These are phyloP conservation scores for Trissoscelio sp. DNA, from an alignment of 2,888 invertebrate species.

Conservation along the genomic window DNA sequence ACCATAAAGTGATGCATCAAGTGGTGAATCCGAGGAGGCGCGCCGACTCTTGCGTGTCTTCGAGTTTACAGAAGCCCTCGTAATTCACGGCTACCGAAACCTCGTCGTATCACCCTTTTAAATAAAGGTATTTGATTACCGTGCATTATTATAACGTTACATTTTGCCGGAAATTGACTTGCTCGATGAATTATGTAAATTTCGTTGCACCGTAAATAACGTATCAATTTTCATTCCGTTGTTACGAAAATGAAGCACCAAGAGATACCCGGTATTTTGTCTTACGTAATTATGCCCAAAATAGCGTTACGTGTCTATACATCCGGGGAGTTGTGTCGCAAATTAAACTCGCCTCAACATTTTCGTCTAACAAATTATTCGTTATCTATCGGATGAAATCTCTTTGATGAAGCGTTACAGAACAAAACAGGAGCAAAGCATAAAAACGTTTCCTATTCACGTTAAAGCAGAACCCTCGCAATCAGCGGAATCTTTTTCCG, in stretches of 20 bases:
- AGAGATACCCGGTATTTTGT: slow-evolving; percentile 8
- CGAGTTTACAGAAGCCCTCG: slow-evolving; percentile 54
- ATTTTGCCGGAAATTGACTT: slow-evolving; percentile 56
- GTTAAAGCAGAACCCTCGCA: neutral
- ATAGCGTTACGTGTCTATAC: neutral
- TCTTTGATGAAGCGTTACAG: neutral
- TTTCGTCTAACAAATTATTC: neutral
- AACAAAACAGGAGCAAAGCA: neutral
- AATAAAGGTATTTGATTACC: slow-evolving; percentile 54
- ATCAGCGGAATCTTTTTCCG: neutral
- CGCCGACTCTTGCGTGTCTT: slow-evolving; percentile 40
- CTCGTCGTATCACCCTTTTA: slow-evolving; percentile 61
- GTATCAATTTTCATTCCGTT: slow-evolving; percentile 40
- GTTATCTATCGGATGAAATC: neutral
- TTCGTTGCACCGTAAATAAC: slow-evolving; percentile 22
- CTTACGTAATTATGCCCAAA: slow-evolving; percentile 1
- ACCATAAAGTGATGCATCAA: slow-evolving; percentile 44
- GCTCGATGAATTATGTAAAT: slow-evolving; percentile 38
- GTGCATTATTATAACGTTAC: slow-evolving; percentile 32
- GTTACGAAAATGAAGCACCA: slow-evolving; percentile 26
- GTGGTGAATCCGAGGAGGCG: slow-evolving; percentile 29
- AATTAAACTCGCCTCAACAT: neutral
- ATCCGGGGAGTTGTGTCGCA: neutral
- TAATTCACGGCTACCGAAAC: slow-evolving; percentile 74
- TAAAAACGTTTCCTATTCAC: neutral